A percentile compares a stretch with the other conserved stretches of the same genome.
Evolutionary conservation across 2,797 vertebrate species (phyloP).

Genomic region (Premnoplex brunnescens): DNA sequence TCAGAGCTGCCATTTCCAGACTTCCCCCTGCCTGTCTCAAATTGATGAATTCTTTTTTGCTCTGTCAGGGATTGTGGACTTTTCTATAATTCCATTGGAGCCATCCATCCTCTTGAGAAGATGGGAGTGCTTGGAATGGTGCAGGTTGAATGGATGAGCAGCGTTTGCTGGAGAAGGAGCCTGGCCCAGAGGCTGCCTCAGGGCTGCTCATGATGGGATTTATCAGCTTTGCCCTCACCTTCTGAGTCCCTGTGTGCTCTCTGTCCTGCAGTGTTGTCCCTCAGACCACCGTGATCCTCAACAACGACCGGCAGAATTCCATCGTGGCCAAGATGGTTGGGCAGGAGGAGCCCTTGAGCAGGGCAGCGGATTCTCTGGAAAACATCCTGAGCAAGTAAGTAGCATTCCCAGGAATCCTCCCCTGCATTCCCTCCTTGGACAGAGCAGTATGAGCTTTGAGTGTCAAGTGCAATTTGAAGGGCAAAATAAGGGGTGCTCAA

Average conservation of each 20-base stretch:
- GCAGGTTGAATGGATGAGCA: not conserved
- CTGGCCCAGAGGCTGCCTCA: not conserved
- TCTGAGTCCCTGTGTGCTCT: constrained; percentile 51
- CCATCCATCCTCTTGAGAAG: not conserved
- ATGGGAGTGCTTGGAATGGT: not conserved
- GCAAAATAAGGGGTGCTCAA: not conserved
- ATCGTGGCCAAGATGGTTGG: constrained; percentile 82
- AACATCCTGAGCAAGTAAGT: constrained; percentile 97
- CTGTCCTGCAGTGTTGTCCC: constrained; percentile 88
- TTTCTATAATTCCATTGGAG: not conserved
- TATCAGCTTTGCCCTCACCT: constrained; percentile 11
- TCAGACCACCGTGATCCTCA: constrained; percentile 97
- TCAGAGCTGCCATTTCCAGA: not conserved
- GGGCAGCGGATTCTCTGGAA: constrained; percentile 87
- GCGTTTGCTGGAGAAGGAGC: not conserved
- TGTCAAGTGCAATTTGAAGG: not conserved
- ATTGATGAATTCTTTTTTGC: not conserved
- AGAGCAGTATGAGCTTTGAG: not conserved
- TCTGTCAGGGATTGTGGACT: not conserved
- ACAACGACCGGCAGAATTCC: constrained; percentile 85
- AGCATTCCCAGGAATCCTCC: not conserved
- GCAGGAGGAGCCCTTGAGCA: constrained; percentile 85
- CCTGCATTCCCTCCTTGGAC: not conserved
- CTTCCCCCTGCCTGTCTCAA: not conserved
- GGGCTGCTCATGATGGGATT: not conserved